Conservation (phyloP, 2,797 vertebrate genomes). For the Rhinichthys osculus region DNA sequence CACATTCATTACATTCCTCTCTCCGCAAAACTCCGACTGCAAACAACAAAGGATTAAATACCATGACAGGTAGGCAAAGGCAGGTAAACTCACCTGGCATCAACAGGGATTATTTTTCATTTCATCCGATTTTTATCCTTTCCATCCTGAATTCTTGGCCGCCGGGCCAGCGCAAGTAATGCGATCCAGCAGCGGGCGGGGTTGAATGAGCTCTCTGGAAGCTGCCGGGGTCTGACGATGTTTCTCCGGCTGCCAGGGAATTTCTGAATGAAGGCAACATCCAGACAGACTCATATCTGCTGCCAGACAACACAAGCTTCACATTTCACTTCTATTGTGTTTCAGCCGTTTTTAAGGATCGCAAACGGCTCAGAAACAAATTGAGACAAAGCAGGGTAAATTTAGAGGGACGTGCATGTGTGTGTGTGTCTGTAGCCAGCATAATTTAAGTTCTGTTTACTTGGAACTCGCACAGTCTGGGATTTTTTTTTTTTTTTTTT, state of each 20-base stretch:
- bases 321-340: conserved; percentile 52
- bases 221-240: conserved; percentile 42
- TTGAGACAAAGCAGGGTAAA: conserved; percentile 41
- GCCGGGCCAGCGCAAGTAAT: conserved; percentile 31
- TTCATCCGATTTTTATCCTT: conserved; percentile 52
- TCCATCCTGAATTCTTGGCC: conserved; percentile 50
- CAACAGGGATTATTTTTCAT: conserved; percentile 51
- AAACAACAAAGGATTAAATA: conserved; percentile 51
- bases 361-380: conserved; percentile 49
- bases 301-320: conserved; percentile 52
- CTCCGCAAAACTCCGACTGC: conserved; percentile 41
- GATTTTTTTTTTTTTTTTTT: conserved; percentile 4
- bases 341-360: conserved; percentile 35
- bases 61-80: conserved; percentile 46
- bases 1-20: conserved; percentile 47
- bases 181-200: conserved; percentile 24
- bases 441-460: conserved; percentile 26
- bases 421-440: neutral
- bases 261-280: conserved; percentile 45
- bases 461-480: conserved; percentile 26
- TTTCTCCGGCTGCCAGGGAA: conserved; percentile 52
- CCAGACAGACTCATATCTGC: conserved; percentile 54
- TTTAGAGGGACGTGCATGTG: conserved; percentile 24
- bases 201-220: conserved; percentile 46
- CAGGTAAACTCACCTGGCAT: conserved; percentile 50